A percentile compares a stretch with the other conserved stretches of the same genome.
Conservation (phyloP, 2,797 vertebrate species). For the Mus spretus region DNA sequence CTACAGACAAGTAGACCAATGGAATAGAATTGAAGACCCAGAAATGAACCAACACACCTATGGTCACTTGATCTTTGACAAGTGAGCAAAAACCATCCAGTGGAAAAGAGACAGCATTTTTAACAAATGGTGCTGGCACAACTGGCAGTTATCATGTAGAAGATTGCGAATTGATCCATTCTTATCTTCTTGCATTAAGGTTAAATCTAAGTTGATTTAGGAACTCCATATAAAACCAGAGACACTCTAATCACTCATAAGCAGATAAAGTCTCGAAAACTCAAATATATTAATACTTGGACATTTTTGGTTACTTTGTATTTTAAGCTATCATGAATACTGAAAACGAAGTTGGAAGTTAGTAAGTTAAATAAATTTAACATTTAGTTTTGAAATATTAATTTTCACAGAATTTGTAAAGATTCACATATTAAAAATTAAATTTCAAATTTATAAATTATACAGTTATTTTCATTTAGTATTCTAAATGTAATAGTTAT, state of each 20-base stretch:
- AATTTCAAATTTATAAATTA: not conserved
- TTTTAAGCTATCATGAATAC: not conserved
- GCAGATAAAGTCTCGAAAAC: not conserved
- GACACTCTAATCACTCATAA: not conserved
- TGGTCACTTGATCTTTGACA: too few species aligned
- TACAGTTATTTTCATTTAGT: not conserved
- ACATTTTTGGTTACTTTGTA: not conserved
- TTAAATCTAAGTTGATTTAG: too few species aligned
- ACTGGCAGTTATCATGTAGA: too few species aligned
- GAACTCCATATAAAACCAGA: too few species aligned
- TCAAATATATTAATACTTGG: not conserved
- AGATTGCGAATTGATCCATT: too few species aligned
- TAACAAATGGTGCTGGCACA: too few species aligned
- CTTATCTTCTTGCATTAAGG: too few species aligned
- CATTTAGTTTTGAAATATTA: slow-evolving; percentile 27
- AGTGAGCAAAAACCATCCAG: too few species aligned
- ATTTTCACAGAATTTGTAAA: slow-evolving; percentile 5
- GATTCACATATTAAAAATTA: not conserved
- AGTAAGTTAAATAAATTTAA: not conserved
- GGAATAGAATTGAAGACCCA: too few species aligned
- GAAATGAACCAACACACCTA: too few species aligned
- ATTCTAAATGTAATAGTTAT: not conserved
- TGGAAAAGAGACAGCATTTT: too few species aligned
- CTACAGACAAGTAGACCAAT: too few species aligned
- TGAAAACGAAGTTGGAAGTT: not conserved